A percentile compares a stretch with the other conserved stretches of the same genome.
Evolutionary conservation across 2,797 vertebrate species (phyloP).

Genomic region (Gambusia yucatana): DNA sequence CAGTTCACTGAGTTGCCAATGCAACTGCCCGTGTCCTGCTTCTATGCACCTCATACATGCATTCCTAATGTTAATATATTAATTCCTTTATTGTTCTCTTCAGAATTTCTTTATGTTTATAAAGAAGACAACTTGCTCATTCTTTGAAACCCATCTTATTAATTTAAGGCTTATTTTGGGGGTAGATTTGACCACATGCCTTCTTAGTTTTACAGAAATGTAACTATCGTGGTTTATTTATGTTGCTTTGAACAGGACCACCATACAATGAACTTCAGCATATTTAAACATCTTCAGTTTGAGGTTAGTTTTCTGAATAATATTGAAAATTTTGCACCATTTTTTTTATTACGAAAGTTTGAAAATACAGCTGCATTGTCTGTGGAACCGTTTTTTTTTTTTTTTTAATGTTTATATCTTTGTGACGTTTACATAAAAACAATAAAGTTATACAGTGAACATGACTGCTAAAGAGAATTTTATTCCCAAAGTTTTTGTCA

Average conservation of each 20-base stretch:
- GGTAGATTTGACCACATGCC: background rate
- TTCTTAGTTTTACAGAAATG: background rate
- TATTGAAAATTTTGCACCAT: background rate
- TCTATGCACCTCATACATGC: background rate
- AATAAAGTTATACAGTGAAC: background rate
- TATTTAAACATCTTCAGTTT: background rate
- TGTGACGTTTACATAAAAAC: background rate
- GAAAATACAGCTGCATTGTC: background rate
- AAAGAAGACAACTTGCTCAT: background rate
- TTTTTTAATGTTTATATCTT: background rate
- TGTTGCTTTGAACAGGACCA: background rate
- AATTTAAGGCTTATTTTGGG: background rate
- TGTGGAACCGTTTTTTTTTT: background rate
- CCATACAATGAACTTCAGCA: no score
- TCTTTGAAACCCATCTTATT: background rate
- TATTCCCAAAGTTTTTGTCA: background rate
- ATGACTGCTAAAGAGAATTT: background rate
- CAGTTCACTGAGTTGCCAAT: background rate
- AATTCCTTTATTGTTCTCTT: background rate
- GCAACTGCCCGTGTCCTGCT: background rate
- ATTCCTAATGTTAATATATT: background rate
- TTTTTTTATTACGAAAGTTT: background rate
- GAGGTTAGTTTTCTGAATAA: background rate
- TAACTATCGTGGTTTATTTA: background rate
- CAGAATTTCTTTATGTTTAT: background rate